Conservation (phyloP, 2,113 vertebrate genomes). For the Pedionomus torquatus region DNA sequence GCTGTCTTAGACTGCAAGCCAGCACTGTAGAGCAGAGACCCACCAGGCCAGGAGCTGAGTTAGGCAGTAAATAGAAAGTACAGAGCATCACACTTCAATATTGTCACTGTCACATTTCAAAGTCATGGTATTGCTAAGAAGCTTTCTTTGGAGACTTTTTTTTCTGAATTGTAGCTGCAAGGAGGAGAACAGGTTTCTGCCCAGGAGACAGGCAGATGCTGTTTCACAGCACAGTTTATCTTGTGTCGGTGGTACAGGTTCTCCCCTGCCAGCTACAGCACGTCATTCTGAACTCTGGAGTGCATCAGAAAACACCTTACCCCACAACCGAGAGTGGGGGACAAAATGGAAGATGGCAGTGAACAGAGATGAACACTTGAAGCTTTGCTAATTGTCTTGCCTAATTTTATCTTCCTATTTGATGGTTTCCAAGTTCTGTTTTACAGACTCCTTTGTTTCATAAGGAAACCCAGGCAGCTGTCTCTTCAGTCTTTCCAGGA, state of each 20-base stretch:
- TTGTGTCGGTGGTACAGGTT: fast-evolving
- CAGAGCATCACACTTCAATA: background rate
- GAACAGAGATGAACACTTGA: background rate
- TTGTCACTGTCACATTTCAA: background rate
- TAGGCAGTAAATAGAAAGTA: background rate
- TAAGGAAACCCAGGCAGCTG: background rate
- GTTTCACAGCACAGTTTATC: fast-evolving
- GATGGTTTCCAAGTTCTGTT: background rate
- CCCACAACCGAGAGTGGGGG: background rate
- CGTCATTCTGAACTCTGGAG: background rate
- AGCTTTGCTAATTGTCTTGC: background rate
- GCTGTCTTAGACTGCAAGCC: background rate
- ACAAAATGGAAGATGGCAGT: background rate
- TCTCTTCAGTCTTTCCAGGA: background rate
- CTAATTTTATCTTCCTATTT: background rate
- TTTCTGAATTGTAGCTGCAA: background rate
- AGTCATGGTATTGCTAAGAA: background rate
- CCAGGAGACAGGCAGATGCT: background rate
- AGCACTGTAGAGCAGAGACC: background rate
- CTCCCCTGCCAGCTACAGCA: background rate
- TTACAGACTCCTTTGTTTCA: background rate
- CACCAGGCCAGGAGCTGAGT: background rate
- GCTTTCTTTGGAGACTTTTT: background rate
- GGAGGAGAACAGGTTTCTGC: background rate
- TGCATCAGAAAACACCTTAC: background rate